Evolutionary conservation across 2,113 vertebrate genomes (phyloP).

Genomic region (Oceanites oceanicus): DNA sequence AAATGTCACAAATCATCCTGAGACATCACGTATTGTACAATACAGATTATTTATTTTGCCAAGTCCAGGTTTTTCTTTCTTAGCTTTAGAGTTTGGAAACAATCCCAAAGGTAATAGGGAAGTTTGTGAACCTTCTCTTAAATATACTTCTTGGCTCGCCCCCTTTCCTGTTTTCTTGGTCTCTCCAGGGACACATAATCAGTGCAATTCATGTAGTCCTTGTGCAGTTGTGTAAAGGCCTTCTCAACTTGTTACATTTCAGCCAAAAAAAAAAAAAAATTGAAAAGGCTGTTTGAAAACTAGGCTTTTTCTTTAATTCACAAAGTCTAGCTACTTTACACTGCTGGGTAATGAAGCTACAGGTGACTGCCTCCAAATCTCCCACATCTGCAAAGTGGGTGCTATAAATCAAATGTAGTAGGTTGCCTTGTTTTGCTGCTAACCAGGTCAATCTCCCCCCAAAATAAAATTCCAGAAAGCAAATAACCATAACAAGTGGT

Average conservation of each 20-base stretch:
- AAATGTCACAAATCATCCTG: constrained; percentile 9
- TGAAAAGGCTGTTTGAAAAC: not conserved
- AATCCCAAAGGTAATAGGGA: constrained; percentile 10
- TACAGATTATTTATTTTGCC: not conserved
- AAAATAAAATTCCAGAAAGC: not conserved
- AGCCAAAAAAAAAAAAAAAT: not conserved
- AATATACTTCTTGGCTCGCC: not conserved
- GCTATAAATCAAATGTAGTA: not conserved
- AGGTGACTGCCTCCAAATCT: not conserved
- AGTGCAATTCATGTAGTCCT: not conserved
- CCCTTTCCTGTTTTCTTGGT: not conserved
- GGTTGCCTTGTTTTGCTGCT: not conserved
- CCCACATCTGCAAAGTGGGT: not conserved
- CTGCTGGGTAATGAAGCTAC: not conserved
- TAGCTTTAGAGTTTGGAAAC: constrained; percentile 1
- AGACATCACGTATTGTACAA: not conserved
- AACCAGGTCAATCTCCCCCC: not conserved
- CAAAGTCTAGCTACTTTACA: not conserved
- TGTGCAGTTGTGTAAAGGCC: not conserved
- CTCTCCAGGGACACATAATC: not conserved
- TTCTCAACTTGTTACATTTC: not conserved
- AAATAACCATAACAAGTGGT: not conserved
- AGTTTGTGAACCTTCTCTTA: not conserved
- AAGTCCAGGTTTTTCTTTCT: not conserved
- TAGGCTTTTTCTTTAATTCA: not conserved